Evolutionary conservation across 2,797 vertebrate genomes (phyloP).

Genomic region (Darevskia nairensis): DNA sequence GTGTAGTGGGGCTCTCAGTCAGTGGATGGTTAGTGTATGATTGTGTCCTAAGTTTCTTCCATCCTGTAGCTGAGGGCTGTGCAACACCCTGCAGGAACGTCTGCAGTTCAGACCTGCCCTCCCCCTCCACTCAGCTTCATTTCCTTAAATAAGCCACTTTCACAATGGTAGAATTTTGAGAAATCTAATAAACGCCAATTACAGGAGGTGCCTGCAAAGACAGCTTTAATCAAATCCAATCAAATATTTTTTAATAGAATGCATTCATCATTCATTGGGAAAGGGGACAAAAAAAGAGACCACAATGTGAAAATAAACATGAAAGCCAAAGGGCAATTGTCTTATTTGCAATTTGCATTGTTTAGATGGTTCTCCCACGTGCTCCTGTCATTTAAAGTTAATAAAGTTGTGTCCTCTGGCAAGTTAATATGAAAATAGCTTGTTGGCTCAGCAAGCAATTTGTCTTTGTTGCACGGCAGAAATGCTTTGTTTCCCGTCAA

Average conservation of each 20-base stretch:
- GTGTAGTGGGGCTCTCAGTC: background rate
- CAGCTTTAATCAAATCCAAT: constrained; percentile 56
- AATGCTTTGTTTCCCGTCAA: constrained; percentile 63
- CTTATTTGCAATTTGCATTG: constrained; percentile 52
- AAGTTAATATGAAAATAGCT: constrained; percentile 66
- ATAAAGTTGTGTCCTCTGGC: constrained; percentile 57
- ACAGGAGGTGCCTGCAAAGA: constrained; percentile 48
- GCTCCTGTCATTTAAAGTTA: constrained; percentile 52
- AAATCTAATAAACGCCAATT: constrained; percentile 22
- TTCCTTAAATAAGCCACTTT: constrained; percentile 32
- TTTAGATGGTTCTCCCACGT: constrained; percentile 52
- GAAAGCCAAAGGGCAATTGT: constrained; percentile 65
- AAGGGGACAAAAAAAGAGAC: constrained; percentile 53
- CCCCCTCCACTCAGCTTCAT: background rate
- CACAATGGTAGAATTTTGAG: constrained; percentile 22
- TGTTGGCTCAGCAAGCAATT: constrained; percentile 67
- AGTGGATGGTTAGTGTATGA: background rate
- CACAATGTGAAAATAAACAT: constrained; percentile 50
- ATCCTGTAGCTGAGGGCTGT: background rate
- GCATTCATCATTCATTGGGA: constrained; percentile 51
- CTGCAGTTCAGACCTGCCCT: background rate
- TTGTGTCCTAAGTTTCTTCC: background rate
- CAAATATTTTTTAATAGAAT: constrained; percentile 45
- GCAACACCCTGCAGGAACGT: background rate
- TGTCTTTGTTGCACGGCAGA: constrained; percentile 63